These are phyloP conservation scores for Siniperca knerii DNA, from an alignment of 2,113 vertebrate genomes.

Conservation along the genomic window DNA sequence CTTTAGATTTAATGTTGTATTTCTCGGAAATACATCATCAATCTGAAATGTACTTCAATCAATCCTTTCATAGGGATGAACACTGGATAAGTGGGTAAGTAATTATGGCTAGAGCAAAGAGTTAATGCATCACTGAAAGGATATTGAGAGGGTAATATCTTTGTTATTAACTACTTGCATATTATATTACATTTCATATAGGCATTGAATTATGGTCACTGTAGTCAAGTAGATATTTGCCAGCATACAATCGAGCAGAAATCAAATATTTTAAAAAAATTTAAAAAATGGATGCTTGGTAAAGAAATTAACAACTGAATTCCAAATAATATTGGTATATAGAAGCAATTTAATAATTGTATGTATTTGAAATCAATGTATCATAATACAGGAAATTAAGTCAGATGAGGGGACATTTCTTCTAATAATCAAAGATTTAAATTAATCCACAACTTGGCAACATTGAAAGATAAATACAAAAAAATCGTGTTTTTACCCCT, in stretches of 20 bases:
- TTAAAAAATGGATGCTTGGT: neutral
- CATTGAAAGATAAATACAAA: neutral
- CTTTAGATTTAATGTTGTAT: neutral
- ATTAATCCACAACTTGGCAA: neutral
- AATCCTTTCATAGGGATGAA: neutral
- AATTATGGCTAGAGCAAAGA: neutral
- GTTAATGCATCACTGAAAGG: conserved; percentile 11
- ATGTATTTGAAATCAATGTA: conserved; percentile 10
- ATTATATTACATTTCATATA: conserved; percentile 10
- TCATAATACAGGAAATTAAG: neutral
- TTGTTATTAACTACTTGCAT: conserved; percentile 20
- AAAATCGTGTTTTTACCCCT: neutral
- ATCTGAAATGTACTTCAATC: conserved; percentile 4
- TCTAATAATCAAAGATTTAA: neutral
- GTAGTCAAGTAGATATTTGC: neutral
- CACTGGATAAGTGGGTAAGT: neutral
- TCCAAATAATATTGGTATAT: neutral
- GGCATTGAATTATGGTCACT: neutral
- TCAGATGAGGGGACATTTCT: neutral
- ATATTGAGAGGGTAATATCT: neutral
- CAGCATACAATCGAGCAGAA: neutral
- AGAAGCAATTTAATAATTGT: neutral
- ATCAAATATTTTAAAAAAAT: neutral
- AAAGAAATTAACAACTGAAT: neutral
- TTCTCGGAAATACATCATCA: conserved; percentile 16